These are phyloP conservation scores for Drosophila ezoana DNA, from an alignment of 2,888 invertebrate species.

Conservation along the genomic window DNA sequence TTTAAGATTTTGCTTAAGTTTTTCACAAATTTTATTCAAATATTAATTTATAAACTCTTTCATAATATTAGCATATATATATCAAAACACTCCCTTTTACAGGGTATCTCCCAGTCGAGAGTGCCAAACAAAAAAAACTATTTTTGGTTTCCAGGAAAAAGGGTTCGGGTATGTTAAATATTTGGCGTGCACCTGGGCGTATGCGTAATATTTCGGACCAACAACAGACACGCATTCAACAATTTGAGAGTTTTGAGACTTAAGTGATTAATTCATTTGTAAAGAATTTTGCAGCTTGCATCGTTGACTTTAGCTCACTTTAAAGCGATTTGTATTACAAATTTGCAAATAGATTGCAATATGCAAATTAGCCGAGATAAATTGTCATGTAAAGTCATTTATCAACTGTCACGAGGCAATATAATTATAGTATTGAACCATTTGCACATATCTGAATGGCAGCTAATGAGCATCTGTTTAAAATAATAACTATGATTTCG, in stretches of 20 bases:
- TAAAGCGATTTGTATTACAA: constrained; percentile 30
- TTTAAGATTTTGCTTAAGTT: too few relatives aligned
- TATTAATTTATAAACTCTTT: too few relatives aligned
- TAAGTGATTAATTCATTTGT: constrained; percentile 3
- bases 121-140: accelerated
- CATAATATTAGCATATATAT: too few relatives aligned
- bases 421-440: constrained; percentile 43
- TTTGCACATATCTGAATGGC: constrained; percentile 15
- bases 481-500: constrained; percentile 10
- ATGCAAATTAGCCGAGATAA: constrained; percentile 48
- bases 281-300: not conserved
- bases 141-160: constrained; percentile 51
- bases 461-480: constrained; percentile 30
- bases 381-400: constrained; percentile 40
- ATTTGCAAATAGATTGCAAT: constrained; percentile 42
- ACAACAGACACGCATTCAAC: constrained; percentile 8
- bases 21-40: too few relatives aligned
- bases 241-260: constrained; percentile 5
- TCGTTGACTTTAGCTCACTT: constrained; percentile 25
- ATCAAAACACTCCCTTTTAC: not conserved
- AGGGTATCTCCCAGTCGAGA: constrained; percentile 3
- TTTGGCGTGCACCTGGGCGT: constrained; percentile 37
- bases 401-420: constrained; percentile 44
- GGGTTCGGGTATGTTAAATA: constrained; percentile 32
- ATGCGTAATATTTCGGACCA: constrained; percentile 45